Percentiles rank a stretch among this genome's conserved stretches.
phyloP scores from a whole-genome alignment of 2,888 invertebrate genomes.

The Diarsia rubi region DNA sequence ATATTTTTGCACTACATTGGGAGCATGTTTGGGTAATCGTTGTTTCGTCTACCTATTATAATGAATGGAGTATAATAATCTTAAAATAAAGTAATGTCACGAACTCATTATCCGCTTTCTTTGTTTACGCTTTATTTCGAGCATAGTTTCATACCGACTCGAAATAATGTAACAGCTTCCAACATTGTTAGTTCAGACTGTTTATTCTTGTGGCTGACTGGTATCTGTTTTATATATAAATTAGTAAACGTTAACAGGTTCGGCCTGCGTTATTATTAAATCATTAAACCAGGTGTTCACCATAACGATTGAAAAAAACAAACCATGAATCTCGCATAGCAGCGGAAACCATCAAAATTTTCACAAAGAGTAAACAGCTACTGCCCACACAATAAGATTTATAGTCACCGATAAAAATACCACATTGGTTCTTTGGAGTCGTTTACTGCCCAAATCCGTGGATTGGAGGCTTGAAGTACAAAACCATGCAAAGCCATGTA shows the following conservation, averaged over 20 bases:
- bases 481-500: no score
- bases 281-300: slow-evolving; percentile 70
- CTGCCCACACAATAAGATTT: slow-evolving; percentile 87
- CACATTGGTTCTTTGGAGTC: slow-evolving; percentile 80
- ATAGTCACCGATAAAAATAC: slow-evolving; percentile 86
- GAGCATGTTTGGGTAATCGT: not conserved
- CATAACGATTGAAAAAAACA: slow-evolving; percentile 57
- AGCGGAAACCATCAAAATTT: slow-evolving; percentile 73
- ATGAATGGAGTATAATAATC: not conserved
- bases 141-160: slow-evolving; percentile 39
- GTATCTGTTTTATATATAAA: slow-evolving; percentile 63
- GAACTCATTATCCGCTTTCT: slow-evolving; percentile 46
- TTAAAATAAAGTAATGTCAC: slow-evolving; percentile 24
- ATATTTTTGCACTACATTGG: not conserved
- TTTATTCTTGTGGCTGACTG: slow-evolving; percentile 59
- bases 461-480: slow-evolving; percentile 52
- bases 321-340: slow-evolving; percentile 55
- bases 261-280: slow-evolving; percentile 64
- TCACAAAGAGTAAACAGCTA: slow-evolving; percentile 79
- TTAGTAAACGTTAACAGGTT: slow-evolving; percentile 59
- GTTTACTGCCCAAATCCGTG: slow-evolving; percentile 71
- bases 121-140: slow-evolving; percentile 51
- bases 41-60: not conserved
- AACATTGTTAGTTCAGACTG: slow-evolving; percentile 45
- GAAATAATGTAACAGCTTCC: slow-evolving; percentile 44